Evolutionary conservation across 2,113 vertebrate genomes (phyloP).

Genomic region (Colinus virginianus): DNA sequence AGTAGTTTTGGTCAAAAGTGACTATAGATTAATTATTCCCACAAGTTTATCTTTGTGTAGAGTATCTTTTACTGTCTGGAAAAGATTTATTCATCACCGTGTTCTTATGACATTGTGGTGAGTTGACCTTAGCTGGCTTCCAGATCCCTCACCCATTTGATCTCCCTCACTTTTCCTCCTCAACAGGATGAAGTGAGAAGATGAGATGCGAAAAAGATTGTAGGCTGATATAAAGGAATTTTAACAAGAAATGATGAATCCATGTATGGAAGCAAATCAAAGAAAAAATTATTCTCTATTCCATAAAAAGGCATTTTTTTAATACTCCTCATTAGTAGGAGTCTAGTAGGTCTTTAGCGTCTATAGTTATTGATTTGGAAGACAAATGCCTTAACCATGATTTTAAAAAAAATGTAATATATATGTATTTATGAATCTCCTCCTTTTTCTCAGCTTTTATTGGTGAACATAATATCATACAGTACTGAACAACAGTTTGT

Average conservation of each 20-base stretch:
- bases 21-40: neutral
- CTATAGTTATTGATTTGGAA: neutral
- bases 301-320: neutral
- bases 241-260: neutral
- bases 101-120: neutral
- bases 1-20: neutral
- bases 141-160: neutral
- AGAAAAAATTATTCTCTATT: neutral
- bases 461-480: neutral
- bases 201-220: neutral
- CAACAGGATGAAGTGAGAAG: neutral
- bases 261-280: neutral
- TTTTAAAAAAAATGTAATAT: neutral
- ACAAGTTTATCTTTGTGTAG: neutral
- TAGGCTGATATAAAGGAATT: neutral
- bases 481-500: neutral
- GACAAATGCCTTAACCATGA: neutral
- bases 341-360: neutral
- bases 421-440: neutral
- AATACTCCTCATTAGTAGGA: neutral
- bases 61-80: neutral
- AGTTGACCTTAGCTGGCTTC: neutral
- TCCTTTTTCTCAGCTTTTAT: neutral
- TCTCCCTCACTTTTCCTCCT: neutral
- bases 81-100: neutral